Base-by-base conservation (phyloP, 1,140 invertebrate species). In the Conus ventricosus region DNA sequence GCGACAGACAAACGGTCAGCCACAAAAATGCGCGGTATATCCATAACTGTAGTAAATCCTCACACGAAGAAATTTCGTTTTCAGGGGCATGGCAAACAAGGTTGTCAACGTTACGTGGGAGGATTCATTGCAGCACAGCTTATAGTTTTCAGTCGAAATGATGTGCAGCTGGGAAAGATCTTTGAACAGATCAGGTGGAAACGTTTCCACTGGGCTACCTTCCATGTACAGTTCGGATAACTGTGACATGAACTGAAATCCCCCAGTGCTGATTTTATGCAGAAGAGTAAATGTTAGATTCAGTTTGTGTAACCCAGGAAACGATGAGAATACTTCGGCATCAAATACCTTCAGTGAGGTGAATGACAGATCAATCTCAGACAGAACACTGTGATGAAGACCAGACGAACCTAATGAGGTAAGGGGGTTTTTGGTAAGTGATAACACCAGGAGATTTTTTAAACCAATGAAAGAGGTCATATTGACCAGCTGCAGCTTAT, bases 11-110 rank as follows among this genome's bases (percentile, higher is more conserved):
- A 0, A 88, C 89, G 57, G 90, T 84, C 51, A 92, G n/a, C 91
- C 90, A 91, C 0, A 92, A 54, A 15, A 85, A 84, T 11, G 88
- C 84, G 6, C 89, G 84, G 4, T 91, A 87, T n/a, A 87, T 15
- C 27, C 85, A 63, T 27, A 85, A 87, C 25, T 78, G 57, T 55
- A 92, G 85, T 53, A 92, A 71, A 57, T 92, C 88, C 13, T 83
- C 84, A 85, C 92, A 92, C 0, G 92, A 92, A 8, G 92, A 92
- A 54, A 92, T 85, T 57, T 90, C 88, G 53, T 89, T 81, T 27
- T 27, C 51, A 7, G 88, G 88, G n/a, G 88, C 88, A 39, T 75
- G 51, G 53, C 88, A 89, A 6, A 10, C 23, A 5, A 25, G 10
- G 6, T 25, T 23, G 17, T 87, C n/a, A 51, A 90, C 86, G 17